Percentiles rank a stretch among this genome's conserved stretches.
Conservation (phyloP, 2,113 vertebrate genomes). For the Propithecus coquereli region DNA sequence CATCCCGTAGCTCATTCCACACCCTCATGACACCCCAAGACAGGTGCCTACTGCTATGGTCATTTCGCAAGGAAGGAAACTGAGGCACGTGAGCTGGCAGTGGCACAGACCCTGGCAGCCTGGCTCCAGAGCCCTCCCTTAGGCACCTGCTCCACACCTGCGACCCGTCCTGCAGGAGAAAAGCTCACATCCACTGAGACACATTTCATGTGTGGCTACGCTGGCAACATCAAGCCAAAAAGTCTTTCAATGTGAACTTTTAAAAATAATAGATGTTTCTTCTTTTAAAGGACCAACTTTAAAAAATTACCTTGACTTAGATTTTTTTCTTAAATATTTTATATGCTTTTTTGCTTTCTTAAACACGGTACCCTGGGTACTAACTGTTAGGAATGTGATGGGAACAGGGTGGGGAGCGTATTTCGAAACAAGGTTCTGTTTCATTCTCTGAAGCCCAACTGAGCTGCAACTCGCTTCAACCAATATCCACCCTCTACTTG, state of each 20-base stretch:
- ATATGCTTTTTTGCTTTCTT: not conserved
- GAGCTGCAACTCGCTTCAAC: not conserved
- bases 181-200: too few relatives aligned
- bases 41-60: accelerated
- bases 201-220: accelerated
- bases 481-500: not conserved
- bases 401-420: not conserved
- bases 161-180: not conserved
- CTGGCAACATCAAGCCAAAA: not conserved
- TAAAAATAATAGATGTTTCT: not conserved
- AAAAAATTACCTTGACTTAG: not conserved
- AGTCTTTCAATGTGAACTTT: not conserved
- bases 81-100: not conserved
- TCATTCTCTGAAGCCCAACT: not conserved
- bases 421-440: not conserved
- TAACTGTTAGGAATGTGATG: not conserved
- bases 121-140: not conserved
- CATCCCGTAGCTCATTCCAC: not conserved
- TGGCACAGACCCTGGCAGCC: not conserved
- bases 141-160: too few relatives aligned
- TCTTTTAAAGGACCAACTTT: not conserved
- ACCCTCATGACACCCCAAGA: not conserved
- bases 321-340: not conserved
- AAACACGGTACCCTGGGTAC: not conserved
- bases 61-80: not conserved